A percentile compares a stretch with the other conserved stretches of the same genome.
These are phyloP conservation scores for Pyrrhosoma nymphula DNA, from an alignment of 2,888 invertebrate genomes.

Conservation along the genomic window DNA sequence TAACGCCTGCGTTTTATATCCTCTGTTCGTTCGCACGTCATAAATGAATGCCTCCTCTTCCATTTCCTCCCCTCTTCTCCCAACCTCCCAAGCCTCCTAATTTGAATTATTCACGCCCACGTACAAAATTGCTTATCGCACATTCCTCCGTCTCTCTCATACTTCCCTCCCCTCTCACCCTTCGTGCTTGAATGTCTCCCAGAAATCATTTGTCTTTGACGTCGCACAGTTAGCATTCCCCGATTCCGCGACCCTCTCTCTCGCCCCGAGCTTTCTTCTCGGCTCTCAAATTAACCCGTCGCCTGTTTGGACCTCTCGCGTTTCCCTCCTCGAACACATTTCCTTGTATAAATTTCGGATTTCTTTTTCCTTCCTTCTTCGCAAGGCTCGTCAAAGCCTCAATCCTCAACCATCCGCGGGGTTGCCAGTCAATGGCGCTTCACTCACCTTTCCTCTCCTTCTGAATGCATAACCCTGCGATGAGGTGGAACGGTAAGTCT, in stretches of 20 bases:
- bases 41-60: slow-evolving; percentile 34
- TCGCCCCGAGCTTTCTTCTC: not conserved
- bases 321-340: not conserved
- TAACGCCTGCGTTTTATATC: not conserved
- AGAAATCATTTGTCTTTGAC: not conserved
- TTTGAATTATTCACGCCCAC: slow-evolving; percentile 47
- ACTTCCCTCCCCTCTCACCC: not conserved
- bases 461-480: too few relatives aligned
- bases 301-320: not conserved
- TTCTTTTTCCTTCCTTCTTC: not conserved
- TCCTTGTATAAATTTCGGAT: not conserved
- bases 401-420: not conserved
- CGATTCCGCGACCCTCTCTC: too few relatives aligned
- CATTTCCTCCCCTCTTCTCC: not conserved
- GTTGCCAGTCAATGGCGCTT: not conserved
- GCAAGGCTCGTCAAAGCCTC: not conserved
- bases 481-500: too few relatives aligned
- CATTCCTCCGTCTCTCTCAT: not conserved
- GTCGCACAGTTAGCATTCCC: not conserved
- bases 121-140: not conserved
- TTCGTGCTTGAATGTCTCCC: not conserved
- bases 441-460: not conserved
- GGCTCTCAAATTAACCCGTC: not conserved
- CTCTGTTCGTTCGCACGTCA: slow-evolving; percentile 29
- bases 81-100: slow-evolving; percentile 34